Percentiles rank a stretch among this genome's conserved stretches.
phyloP scores from a whole-genome alignment of 1,140 invertebrate genomes.

The Charaxes varanes region DNA sequence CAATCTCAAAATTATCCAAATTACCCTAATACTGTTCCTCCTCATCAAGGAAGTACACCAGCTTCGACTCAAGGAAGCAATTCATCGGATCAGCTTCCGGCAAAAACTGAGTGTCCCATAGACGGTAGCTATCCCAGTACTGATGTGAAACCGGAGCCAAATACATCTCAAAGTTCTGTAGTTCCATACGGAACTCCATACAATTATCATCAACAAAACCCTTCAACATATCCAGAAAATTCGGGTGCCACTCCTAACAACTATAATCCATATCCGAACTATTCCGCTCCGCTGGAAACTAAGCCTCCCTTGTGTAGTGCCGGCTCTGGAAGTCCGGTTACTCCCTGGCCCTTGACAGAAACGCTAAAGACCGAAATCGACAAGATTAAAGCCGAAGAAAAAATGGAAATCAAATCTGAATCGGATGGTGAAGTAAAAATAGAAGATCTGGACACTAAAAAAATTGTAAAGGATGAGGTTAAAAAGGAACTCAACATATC shows the following conservation, averaged over 20 bases:
- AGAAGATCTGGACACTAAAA: constrained; percentile 76
- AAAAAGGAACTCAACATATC: constrained; percentile 35
- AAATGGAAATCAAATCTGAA: constrained; percentile 67
- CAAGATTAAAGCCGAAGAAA: constrained; percentile 62
- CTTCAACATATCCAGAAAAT: constrained; percentile 36
- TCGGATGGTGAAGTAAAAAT: constrained; percentile 74
- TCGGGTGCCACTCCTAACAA: constrained; percentile 24
- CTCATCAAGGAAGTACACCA: constrained; percentile 9
- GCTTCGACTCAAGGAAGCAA: constrained; percentile 22
- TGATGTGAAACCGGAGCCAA: constrained; percentile 40
- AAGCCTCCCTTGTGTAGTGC: constrained; percentile 54
- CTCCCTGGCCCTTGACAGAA: constrained; percentile 58
- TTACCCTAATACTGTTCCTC: constrained; percentile 39
- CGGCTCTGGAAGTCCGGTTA: constrained; percentile 50
- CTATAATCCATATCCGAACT: constrained; percentile 40
- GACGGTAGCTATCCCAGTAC: constrained; percentile 28
- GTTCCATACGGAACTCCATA: constrained; percentile 32
- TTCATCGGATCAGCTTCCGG: constrained; percentile 23
- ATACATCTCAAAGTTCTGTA: constrained; percentile 22
- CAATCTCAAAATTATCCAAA: constrained; percentile 47
- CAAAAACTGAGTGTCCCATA: constrained; percentile 33
- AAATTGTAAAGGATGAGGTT: constrained; percentile 74
- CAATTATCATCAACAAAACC: constrained; percentile 40
- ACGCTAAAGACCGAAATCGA: constrained; percentile 60
- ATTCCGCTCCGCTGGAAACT: constrained; percentile 43